Evolutionary conservation across 2,888 invertebrate species (phyloP).

Genomic region (Drosophila villosipedis): DNA sequence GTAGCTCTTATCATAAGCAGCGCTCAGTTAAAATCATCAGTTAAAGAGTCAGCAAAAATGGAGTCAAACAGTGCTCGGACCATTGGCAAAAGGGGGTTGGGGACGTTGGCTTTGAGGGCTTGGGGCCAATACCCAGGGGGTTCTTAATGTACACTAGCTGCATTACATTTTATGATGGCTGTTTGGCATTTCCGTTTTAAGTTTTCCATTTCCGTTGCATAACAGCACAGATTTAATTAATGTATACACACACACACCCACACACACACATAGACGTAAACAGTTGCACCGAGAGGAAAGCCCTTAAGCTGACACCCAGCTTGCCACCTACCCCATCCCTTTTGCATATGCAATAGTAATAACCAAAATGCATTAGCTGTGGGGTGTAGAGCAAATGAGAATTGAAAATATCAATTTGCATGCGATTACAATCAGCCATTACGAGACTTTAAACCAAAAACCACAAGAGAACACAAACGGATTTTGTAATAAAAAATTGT

Average conservation of each 20-base stretch:
- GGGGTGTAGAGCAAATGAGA: constrained; percentile 16
- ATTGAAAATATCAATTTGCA: constrained; percentile 32
- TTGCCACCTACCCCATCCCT: background rate
- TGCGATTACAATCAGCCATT: constrained; percentile 11
- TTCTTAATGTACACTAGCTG: constrained; percentile 50
- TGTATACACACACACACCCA: constrained; percentile 5
- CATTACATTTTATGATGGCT: constrained; percentile 63
- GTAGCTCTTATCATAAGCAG: background rate
- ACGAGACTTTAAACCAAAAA: background rate
- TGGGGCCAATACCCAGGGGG: constrained; percentile 3
- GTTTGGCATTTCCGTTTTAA: constrained; percentile 62
- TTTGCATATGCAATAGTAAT: constrained; percentile 31
- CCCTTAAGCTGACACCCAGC: constrained; percentile 36
- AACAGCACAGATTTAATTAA: constrained; percentile 60
- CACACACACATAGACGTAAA: constrained; percentile 10
- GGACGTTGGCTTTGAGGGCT: background rate
- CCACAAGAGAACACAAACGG: background rate
- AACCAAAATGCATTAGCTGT: constrained; percentile 45
- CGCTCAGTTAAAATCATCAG: constrained; percentile 15
- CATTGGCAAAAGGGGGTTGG: background rate
- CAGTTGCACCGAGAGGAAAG: background rate
- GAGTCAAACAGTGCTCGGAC: background rate
- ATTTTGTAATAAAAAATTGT: background rate
- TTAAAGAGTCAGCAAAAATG: background rate
- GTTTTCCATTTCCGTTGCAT: constrained; percentile 64